Conservation (phyloP, 2,113 vertebrate genomes). For the Mesitornis unicolor region DNA sequence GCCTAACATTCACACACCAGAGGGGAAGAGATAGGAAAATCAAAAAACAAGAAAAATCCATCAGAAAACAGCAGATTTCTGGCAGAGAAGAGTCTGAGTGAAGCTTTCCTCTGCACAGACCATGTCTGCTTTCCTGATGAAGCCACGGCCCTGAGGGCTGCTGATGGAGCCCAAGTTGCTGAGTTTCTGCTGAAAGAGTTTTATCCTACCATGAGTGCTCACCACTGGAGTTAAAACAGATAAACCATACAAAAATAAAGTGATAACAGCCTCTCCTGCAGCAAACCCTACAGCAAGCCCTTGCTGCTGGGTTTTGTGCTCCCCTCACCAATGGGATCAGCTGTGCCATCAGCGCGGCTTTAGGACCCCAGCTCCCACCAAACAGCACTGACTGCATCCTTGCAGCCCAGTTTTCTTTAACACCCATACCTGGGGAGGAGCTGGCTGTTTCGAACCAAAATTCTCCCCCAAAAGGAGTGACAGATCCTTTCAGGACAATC, state of each 20-base stretch:
- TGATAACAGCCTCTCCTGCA: not conserved
- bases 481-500: not conserved
- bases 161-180: not conserved
- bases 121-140: rapidly evolving
- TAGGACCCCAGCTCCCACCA: rapidly evolving
- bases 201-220: rapidly evolving
- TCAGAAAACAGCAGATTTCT: not conserved
- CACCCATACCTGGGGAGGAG: not conserved
- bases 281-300: not conserved
- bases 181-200: not conserved
- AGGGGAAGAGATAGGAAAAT: not conserved
- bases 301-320: not conserved
- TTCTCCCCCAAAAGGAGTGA: not conserved
- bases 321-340: too few species aligned
- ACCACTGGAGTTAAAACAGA: rapidly evolving
- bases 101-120: not conserved
- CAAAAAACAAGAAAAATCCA: rapidly evolving
- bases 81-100: not conserved
- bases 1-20: not conserved
- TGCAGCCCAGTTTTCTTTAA: too few species aligned
- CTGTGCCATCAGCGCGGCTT: rapidly evolving
- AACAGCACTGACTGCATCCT: too few species aligned
- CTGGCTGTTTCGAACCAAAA: not conserved
- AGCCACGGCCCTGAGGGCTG: not conserved
- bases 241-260: rapidly evolving